phyloP scores from a whole-genome alignment of 2,113 vertebrate genomes.

The Gymnobelideus leadbeateri region DNA sequence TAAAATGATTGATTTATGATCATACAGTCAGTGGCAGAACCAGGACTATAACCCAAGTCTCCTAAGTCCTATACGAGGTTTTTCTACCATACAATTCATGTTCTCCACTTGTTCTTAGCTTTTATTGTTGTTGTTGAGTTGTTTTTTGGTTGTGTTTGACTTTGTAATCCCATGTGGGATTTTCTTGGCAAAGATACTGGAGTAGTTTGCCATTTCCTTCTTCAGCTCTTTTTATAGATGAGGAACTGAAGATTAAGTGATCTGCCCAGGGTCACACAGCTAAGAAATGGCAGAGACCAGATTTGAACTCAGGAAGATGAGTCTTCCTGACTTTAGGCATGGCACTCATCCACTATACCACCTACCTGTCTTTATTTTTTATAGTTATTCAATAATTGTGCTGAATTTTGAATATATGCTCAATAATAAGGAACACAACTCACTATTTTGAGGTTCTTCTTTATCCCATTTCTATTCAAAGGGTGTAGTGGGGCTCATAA shows the following conservation, averaged over 20 bases:
- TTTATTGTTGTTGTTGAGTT: neutral
- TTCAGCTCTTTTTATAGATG: neutral
- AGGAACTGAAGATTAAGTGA: neutral
- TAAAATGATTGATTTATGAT: neutral
- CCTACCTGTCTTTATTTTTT: neutral
- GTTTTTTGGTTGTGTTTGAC: too few species aligned
- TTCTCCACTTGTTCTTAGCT: neutral
- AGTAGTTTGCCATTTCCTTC: neutral
- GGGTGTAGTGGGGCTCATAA: too few species aligned
- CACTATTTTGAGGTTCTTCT: conserved; percentile 49
- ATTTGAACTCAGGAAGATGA: neutral
- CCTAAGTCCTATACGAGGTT: neutral
- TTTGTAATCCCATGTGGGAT: neutral
- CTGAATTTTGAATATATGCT: conserved; percentile 61
- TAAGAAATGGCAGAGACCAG: neutral
- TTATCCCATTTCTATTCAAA: neutral
- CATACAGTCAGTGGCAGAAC: neutral
- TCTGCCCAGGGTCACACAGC: neutral
- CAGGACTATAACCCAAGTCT: neutral
- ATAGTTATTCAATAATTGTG: conserved; percentile 21
- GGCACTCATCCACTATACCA: too few species aligned
- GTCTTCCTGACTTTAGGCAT: conserved; percentile 5
- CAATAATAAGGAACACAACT: conserved; percentile 17
- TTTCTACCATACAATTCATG: neutral
- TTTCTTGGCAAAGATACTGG: neutral